Evolutionary conservation across 2,888 invertebrate genomes (phyloP), one percentile per base, ranked within the genome.

Genomic region (Chymomyza procnemis): DNA sequence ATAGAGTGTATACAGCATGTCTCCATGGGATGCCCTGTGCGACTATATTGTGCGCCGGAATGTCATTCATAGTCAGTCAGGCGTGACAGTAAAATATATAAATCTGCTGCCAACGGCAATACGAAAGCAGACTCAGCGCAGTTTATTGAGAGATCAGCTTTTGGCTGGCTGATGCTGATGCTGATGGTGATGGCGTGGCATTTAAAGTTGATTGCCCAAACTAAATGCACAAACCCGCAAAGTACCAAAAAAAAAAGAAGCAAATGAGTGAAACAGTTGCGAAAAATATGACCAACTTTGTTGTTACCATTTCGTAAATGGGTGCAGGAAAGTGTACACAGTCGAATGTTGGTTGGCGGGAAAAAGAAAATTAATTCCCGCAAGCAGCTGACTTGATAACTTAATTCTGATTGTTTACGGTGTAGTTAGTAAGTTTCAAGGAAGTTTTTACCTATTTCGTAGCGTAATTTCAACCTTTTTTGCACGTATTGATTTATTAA

Each of bases 61-160:
- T 79, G 78, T 74, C 79, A 81, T 83, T 84, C 61, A 71, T 58
- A 71, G 76, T 61, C 74, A 84, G 85, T 75, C 76, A 68, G 69
- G 79, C 72, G 73, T 76, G 70, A 58, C 69, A 74, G 72, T 64
- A 84, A 76, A 83, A 80, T 79, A 74, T 80, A 76, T 80, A 81
- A 79, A 80, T 72, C 71, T 69, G 80, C 63, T 62, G 57, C 59
- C 61, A 52, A 34, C 67, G 12, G 71, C 64, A 65, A 58, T 62
- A 67, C 69, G 19, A 66, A 61, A 63, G 26, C 30, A 18, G 18
- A 18, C 34, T 41, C 34, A 41, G 34, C 46, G 61, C 61, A 61
- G 69, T 67, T 67, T 66, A 84, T 73, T 71, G 69, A 75, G 77
- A 63, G 74, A 66, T 78, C 66, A 68, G 54, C 59, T n/a, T n/a